phyloP scores from a whole-genome alignment of 2,797 vertebrate species.

The Pagetopsis macropterus region DNA sequence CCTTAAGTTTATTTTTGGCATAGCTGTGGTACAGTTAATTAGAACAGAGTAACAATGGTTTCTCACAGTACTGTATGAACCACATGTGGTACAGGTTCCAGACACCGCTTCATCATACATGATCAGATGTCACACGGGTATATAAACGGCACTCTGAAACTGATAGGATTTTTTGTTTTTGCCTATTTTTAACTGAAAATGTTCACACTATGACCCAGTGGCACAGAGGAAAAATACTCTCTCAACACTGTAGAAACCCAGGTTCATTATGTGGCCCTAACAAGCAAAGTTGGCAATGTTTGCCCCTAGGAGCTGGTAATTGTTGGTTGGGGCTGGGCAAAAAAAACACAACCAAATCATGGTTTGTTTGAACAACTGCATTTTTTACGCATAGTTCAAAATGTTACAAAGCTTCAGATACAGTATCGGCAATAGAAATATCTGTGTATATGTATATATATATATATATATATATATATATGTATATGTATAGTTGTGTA shows the following conservation, averaged over 20 bases:
- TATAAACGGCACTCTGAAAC: conserved; percentile 19
- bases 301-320: conserved; percentile 6
- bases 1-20: conserved; percentile 68
- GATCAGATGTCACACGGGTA: conserved; percentile 32
- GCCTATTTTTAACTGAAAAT: background rate
- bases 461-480: too few relatives aligned
- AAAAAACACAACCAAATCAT: conserved; percentile 15
- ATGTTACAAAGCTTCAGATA: background rate
- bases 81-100: conserved; percentile 42
- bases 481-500: too few relatives aligned
- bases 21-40: conserved; percentile 74
- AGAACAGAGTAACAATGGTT: conserved; percentile 65
- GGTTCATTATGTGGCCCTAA: conserved; percentile 14
- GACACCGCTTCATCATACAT: conserved; percentile 40
- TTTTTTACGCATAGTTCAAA: background rate
- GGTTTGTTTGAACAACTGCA: background rate
- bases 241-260: background rate
- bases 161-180: background rate
- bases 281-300: conserved; percentile 16
- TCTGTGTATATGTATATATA: background rate
- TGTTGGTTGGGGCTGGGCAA: conserved; percentile 26
- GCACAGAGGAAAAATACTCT: background rate
- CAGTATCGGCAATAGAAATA: conserved; percentile 5
- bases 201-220: background rate
- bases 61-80: conserved; percentile 40